phyloP scores from a whole-genome alignment of 2,797 vertebrate genomes.

The Perdix hodgsoniae region DNA sequence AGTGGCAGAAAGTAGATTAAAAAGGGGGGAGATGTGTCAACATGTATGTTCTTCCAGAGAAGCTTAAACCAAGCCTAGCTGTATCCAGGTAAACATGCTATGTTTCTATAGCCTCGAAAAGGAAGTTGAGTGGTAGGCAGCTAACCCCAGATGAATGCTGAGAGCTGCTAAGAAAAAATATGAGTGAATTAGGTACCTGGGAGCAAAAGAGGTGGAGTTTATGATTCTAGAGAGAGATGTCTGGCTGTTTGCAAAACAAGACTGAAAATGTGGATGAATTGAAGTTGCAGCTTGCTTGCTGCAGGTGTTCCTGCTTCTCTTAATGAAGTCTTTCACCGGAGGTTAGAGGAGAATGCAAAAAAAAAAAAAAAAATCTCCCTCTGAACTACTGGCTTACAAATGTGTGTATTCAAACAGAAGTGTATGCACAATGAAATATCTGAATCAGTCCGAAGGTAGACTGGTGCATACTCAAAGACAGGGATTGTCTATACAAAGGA shows the following conservation, averaged over 20 bases:
- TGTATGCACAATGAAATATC: not conserved
- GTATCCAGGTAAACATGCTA: not conserved
- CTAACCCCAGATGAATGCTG: not conserved
- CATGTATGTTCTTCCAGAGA: not conserved
- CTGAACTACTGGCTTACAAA: not conserved
- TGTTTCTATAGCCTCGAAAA: not conserved
- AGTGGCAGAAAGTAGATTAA: not conserved
- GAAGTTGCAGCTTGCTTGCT: not conserved
- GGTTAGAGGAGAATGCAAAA: not conserved
- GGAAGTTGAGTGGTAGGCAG: not conserved
- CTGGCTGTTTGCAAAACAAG: not conserved
- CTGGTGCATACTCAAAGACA: not conserved
- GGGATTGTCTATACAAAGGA: not conserved
- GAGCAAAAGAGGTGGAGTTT: not conserved
- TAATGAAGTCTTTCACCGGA: not conserved
- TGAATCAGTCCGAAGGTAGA: not conserved
- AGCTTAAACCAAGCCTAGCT: conserved; percentile 8
- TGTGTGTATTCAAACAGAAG: not conserved
- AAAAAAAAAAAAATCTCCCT: not conserved
- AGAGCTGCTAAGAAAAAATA: not conserved
- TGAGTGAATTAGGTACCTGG: not conserved
- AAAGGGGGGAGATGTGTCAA: not conserved
- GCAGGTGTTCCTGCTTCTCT: not conserved
- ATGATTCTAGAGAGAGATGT: not conserved
- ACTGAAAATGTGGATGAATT: not conserved